Percentiles rank a stretch among this genome's conserved stretches.
These are phyloP conservation scores for Temnopleurus reevesii DNA, from an alignment of 53 echinoderm and acorn worm genomes.

Conservation along the genomic window DNA sequence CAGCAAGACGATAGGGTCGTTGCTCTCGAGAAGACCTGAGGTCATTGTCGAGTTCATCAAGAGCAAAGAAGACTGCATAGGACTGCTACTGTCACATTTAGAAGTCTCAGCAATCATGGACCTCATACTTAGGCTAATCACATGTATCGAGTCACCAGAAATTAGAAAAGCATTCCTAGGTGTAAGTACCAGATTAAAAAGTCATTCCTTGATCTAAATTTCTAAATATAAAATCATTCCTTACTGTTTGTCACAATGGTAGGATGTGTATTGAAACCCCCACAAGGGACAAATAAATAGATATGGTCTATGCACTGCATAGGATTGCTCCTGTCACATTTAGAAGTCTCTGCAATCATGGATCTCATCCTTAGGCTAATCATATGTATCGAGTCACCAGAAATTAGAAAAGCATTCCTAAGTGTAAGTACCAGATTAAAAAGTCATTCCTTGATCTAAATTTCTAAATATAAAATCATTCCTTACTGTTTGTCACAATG, in stretches of 20 bases:
- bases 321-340: slow-evolving; percentile 79
- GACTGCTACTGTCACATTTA: slow-evolving; percentile 85
- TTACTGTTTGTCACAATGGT: too few relatives aligned
- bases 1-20: slow-evolving; percentile 95
- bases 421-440: too few relatives aligned
- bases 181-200: too few relatives aligned
- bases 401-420: slow-evolving; percentile 85
- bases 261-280: too few relatives aligned
- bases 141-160: slow-evolving; percentile 94
- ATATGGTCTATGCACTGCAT: too few relatives aligned
- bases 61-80: slow-evolving; percentile 84
- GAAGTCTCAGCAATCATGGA: slow-evolving; percentile 99
- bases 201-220: too few relatives aligned
- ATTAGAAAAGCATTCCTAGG: slow-evolving; percentile 91
- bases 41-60: slow-evolving; percentile 90
- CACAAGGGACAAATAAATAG: too few relatives aligned
- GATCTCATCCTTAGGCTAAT: slow-evolving; percentile 90
- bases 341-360: slow-evolving; percentile 95
- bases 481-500: too few relatives aligned
- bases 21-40: slow-evolving; percentile 86
- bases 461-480: too few relatives aligned
- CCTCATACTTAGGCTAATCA: slow-evolving; percentile 91
- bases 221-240: too few relatives aligned
- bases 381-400: slow-evolving; percentile 89
- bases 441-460: too few relatives aligned